Conservation (phyloP, 53 echinoderm and acorn worm species). For the Holothuria scabra region DNA sequence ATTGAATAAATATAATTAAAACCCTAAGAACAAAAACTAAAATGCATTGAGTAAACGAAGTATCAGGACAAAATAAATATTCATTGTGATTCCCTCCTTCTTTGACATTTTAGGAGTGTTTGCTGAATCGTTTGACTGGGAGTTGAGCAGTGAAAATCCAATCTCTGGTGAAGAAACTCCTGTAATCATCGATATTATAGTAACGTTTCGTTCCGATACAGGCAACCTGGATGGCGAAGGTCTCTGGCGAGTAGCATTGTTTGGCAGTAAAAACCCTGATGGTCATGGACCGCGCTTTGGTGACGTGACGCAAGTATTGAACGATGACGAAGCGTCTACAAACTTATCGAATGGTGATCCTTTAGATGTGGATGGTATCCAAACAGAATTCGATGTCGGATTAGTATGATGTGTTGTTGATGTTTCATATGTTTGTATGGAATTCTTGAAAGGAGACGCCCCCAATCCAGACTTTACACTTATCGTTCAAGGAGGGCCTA, state of each 20-base stretch:
- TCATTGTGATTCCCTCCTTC: neutral
- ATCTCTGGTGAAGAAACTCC: constrained; percentile 34
- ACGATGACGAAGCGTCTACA: constrained; percentile 22
- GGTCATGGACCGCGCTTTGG: constrained; percentile 36
- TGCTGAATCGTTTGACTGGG: constrained; percentile 27
- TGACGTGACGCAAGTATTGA: constrained; percentile 26
- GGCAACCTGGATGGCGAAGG: constrained; percentile 24
- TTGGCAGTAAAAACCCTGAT: constrained; percentile 23
- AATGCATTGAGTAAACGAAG: too few relatives aligned
- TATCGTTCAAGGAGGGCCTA: neutral
- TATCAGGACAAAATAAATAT: too few relatives aligned
- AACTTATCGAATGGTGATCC: neutral
- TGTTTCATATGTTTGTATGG: constrained; percentile 25
- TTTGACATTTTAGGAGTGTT: constrained; percentile 38
- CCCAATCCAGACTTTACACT: constrained; percentile 36
- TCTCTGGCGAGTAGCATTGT: constrained; percentile 26
- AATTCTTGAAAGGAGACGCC: constrained; percentile 34
- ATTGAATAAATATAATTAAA: too few relatives aligned
- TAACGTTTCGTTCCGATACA: constrained; percentile 29
- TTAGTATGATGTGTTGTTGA: constrained; percentile 17
- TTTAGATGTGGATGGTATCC: constrained; percentile 9
- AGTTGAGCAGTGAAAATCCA: constrained; percentile 9
- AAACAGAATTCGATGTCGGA: constrained; percentile 37
- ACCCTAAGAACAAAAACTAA: too few relatives aligned
- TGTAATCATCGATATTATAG: constrained; percentile 27